Conservation (phyloP, 2,888 invertebrate species). For the Acanthoscelides obtectus region DNA sequence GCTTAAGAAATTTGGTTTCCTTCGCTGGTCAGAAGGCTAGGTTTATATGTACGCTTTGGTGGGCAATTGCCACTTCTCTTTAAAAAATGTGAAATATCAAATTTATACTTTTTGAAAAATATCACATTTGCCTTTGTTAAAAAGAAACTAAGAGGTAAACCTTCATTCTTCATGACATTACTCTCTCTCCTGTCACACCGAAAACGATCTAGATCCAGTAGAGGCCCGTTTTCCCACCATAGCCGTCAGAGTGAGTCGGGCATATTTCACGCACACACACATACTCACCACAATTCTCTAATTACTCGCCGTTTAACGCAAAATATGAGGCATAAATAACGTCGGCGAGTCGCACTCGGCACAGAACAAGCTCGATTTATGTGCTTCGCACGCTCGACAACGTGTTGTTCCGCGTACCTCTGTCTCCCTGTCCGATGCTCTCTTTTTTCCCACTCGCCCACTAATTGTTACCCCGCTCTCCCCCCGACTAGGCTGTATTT, state of each 20-base stretch:
- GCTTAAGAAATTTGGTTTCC: too few species aligned
- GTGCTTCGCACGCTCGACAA: not conserved
- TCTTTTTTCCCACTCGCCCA: not conserved
- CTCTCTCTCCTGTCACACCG: not conserved
- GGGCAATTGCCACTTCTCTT: too few species aligned
- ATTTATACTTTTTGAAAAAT: too few species aligned
- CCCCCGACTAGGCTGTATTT: not conserved
- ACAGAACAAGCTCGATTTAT: not conserved
- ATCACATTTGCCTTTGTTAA: too few species aligned
- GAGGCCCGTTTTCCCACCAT: conserved; percentile 37
- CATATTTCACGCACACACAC: conserved; percentile 41
- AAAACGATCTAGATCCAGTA: conserved; percentile 6
- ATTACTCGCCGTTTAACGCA: conserved; percentile 48
- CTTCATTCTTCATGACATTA: too few species aligned
- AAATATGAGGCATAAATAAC: conserved; percentile 50
- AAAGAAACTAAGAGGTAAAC: too few species aligned
- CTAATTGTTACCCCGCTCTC: not conserved
- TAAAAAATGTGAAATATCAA: too few species aligned
- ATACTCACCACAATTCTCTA: conserved; percentile 46
- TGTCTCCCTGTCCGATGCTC: not conserved
- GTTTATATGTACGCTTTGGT: too few species aligned
- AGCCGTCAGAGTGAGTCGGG: not conserved
- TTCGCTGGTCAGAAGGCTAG: too few species aligned
- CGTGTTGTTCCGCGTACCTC: conserved; percentile 1
- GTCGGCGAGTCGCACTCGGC: conserved; percentile 44